These are phyloP conservation scores for Rhadina sibilatrix DNA, from an alignment of 2,113 vertebrate species.

Conservation along the genomic window DNA sequence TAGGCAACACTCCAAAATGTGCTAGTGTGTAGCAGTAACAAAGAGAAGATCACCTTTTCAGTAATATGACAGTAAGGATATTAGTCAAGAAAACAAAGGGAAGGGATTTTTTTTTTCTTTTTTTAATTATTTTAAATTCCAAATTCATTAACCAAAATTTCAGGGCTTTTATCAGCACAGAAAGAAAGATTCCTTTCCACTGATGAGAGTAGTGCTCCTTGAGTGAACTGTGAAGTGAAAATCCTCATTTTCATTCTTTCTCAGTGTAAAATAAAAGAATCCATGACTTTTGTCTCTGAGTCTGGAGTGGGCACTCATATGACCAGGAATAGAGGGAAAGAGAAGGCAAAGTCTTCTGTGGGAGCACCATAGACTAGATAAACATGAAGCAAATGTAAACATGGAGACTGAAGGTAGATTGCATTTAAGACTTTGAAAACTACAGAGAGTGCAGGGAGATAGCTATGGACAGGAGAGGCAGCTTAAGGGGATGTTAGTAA, in stretches of 20 bases:
- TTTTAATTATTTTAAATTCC: neutral
- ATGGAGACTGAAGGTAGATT: neutral
- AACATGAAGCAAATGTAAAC: neutral
- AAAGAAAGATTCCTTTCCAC: neutral
- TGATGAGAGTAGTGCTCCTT: neutral
- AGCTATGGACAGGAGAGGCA: neutral
- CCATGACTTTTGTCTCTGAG: neutral
- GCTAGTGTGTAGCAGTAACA: neutral
- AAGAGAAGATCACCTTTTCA: neutral
- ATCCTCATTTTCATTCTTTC: neutral
- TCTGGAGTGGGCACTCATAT: neutral
- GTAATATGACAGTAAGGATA: neutral
- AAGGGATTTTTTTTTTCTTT: neutral
- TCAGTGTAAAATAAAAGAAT: neutral
- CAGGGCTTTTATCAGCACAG: neutral
- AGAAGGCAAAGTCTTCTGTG: neutral
- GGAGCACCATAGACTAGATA: neutral
- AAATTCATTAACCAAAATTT: neutral
- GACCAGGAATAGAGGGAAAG: neutral
- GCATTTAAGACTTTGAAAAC: neutral
- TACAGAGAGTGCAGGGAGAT: neutral
- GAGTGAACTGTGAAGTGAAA: neutral
- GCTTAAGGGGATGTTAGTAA: fast-evolving
- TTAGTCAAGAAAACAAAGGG: neutral
- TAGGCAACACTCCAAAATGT: neutral